A percentile compares a stretch with the other conserved stretches of the same genome.
Evolutionary conservation across 1,140 invertebrate genomes (phyloP).

Genomic region (Scaptomyza hsui): DNA sequence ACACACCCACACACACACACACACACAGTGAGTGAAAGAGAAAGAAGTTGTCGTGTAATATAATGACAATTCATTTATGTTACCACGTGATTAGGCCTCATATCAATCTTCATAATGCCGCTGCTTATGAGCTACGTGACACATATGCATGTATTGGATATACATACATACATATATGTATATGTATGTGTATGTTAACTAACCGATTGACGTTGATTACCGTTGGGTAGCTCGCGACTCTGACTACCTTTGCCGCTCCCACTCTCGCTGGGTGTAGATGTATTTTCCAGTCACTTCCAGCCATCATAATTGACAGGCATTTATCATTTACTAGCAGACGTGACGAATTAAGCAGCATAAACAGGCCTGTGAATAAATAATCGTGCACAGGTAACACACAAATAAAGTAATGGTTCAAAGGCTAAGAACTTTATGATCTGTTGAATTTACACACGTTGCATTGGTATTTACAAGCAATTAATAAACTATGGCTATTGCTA

Average conservation of each 20-base stretch:
- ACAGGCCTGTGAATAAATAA: conserved; percentile 40
- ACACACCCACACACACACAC: background rate
- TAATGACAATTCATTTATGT: conserved; percentile 79
- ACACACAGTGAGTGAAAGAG: background rate
- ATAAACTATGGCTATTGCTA: background rate
- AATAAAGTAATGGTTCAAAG: background rate
- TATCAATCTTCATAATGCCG: conserved; percentile 73
- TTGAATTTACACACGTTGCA: background rate
- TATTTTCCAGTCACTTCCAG: conserved; percentile 11
- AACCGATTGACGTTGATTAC: conserved; percentile 67
- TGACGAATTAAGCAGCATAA: conserved; percentile 69
- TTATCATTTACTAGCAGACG: conserved; percentile 63
- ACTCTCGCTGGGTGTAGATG: background rate
- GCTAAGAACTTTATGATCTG: background rate
- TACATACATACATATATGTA: conserved; percentile 1
- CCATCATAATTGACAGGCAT: conserved; percentile 71
- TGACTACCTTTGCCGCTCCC: conserved; percentile 46
- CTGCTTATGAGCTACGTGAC: conserved; percentile 69
- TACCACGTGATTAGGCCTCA: conserved; percentile 76
- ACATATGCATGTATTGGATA: conserved; percentile 7
- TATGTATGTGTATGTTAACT: conserved; percentile 43
- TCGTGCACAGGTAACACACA: background rate
- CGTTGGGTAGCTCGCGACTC: conserved; percentile 66
- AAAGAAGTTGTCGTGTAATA: conserved; percentile 19
- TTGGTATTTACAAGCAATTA: background rate